A percentile compares a stretch with the other conserved stretches of the same genome.
phyloP scores from a whole-genome alignment of 2,888 invertebrate genomes.

The Ctenicera cuprea region DNA sequence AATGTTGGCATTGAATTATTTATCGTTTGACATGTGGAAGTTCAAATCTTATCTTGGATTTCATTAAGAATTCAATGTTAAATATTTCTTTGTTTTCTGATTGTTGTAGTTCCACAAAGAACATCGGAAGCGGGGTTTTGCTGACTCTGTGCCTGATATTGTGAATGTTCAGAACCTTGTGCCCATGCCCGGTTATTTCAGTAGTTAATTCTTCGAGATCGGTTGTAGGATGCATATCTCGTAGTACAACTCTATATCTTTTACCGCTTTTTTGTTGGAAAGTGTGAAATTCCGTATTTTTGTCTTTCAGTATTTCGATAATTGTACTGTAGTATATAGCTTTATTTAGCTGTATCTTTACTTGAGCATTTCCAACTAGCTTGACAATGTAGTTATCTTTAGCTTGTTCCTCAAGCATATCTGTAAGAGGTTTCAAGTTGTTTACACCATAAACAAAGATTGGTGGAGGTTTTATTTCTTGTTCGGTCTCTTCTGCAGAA shows the following conservation, averaged over 20 bases:
- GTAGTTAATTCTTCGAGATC: constrained; percentile 21
- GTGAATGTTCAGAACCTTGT: constrained; percentile 18
- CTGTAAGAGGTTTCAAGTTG: constrained; percentile 20
- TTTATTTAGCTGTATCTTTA: constrained; percentile 18
- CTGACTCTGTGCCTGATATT: constrained; percentile 24
- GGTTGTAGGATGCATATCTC: constrained; percentile 24
- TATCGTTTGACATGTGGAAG: constrained; percentile 16
- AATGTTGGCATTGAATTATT: constrained; percentile 19
- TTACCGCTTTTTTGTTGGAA: constrained; percentile 22
- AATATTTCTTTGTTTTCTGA: constrained; percentile 28
- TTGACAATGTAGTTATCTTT: constrained; percentile 20
- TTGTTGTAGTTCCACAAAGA: constrained; percentile 23
- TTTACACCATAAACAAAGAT: constrained; percentile 10
- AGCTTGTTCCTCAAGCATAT: not conserved
- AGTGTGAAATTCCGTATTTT: constrained; percentile 21
- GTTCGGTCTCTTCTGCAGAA: not conserved
- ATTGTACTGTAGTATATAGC: constrained; percentile 9
- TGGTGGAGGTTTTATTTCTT: constrained; percentile 23
- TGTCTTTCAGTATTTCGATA: constrained; percentile 19
- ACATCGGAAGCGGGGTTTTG: constrained; percentile 8
- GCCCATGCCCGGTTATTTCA: not conserved
- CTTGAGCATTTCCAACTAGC: constrained; percentile 6
- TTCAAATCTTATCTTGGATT: constrained; percentile 13
- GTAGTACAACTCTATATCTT: constrained; percentile 13
- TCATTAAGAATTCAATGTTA: constrained; percentile 25